A percentile compares a stretch with the other conserved stretches of the same genome.
These are phyloP conservation scores for Phalera bucephala DNA, from an alignment of 2,888 invertebrate species.

Conservation along the genomic window DNA sequence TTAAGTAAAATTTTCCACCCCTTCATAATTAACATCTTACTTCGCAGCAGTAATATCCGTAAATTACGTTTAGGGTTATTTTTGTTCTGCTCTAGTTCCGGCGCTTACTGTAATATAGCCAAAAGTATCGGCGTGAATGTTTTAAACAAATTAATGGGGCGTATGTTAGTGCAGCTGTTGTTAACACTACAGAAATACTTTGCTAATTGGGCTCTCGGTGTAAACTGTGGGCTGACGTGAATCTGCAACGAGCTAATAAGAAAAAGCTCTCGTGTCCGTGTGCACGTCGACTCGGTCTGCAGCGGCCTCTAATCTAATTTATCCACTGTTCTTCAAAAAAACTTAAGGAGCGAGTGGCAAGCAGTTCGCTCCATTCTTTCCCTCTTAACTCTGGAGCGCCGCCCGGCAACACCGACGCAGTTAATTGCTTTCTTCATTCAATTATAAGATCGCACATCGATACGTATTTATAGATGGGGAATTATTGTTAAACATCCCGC, in stretches of 20 bases:
- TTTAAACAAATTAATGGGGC: not conserved
- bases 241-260: constrained; percentile 27
- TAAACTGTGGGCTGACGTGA: constrained; percentile 30
- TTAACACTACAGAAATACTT: constrained; percentile 7
- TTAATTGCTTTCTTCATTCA: constrained; percentile 54
- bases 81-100: constrained; percentile 1
- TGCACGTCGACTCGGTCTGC: constrained; percentile 33
- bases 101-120: not conserved
- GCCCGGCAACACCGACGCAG: constrained; percentile 36
- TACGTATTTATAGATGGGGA: constrained; percentile 37
- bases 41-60: constrained; percentile 1
- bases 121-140: not conserved
- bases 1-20: not conserved
- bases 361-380: constrained; percentile 56
- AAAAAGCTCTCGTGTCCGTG: constrained; percentile 37
- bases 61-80: constrained; percentile 2
- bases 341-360: constrained; percentile 56
- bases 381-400: constrained; percentile 40
- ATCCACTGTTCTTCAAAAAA: constrained; percentile 62
- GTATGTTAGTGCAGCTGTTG: constrained; percentile 3
- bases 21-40: constrained; percentile 1
- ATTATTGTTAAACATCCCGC: constrained; percentile 44
- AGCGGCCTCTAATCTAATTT: constrained; percentile 70
- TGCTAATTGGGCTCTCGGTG: constrained; percentile 23
- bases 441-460: constrained; percentile 41